These are phyloP conservation scores for Drosophila gaucha DNA, from an alignment of 2,888 invertebrate genomes.

Conservation along the genomic window DNA sequence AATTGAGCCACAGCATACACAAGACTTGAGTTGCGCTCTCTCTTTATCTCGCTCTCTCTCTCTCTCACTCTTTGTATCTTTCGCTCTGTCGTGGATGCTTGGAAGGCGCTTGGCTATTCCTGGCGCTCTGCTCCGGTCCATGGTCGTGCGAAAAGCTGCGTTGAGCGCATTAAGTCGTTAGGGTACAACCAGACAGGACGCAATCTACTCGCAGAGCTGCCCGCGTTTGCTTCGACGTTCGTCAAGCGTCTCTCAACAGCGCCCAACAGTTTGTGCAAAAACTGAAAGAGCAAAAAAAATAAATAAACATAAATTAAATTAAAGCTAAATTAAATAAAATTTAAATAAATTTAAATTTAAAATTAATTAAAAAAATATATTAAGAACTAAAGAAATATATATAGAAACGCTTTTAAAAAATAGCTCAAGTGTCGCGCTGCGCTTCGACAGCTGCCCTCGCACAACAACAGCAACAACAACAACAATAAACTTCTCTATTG, in stretches of 20 bases:
- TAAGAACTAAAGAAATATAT: slow-evolving; percentile 1
- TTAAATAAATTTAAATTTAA: slow-evolving; percentile 4
- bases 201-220: slow-evolving; percentile 79
- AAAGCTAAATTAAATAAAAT: slow-evolving; percentile 27
- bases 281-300: slow-evolving; percentile 11
- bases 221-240: slow-evolving; percentile 73
- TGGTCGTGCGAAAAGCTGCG: slow-evolving; percentile 83
- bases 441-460: slow-evolving; percentile 28
- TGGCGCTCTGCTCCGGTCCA: slow-evolving; percentile 78
- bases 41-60: neutral
- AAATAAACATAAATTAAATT: slow-evolving; percentile 9
- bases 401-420: neutral
- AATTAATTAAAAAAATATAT: slow-evolving; percentile 8
- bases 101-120: slow-evolving; percentile 30
- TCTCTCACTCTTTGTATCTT: neutral
- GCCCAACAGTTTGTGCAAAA: slow-evolving; percentile 67
- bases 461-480: slow-evolving; percentile 27
- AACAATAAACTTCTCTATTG: slow-evolving; percentile 54
- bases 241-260: slow-evolving; percentile 59
- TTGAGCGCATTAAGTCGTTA: slow-evolving; percentile 85
- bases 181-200: slow-evolving; percentile 85
- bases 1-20: slow-evolving; percentile 47
- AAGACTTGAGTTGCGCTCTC: slow-evolving; percentile 15
- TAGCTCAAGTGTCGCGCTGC: slow-evolving; percentile 16
- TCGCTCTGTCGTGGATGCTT: slow-evolving; percentile 34